Evolutionary conservation across 2,113 vertebrate genomes (phyloP), one percentile per base, ranked within the genome.

Genomic region (Girardinichthys multiradiatus): DNA sequence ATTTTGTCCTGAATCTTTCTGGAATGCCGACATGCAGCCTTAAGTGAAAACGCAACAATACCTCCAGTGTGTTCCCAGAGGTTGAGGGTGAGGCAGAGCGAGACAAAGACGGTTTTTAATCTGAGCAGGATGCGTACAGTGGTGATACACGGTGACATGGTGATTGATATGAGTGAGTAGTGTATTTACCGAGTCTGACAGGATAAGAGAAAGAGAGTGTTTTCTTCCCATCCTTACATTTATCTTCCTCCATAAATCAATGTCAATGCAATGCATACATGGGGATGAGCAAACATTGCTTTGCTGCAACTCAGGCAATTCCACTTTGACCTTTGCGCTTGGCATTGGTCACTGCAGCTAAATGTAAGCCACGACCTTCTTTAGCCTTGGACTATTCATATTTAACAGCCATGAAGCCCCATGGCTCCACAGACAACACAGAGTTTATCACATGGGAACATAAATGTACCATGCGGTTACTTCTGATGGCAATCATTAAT

Each of bases 131-230:
- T 93, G 77, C 80, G 68, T 89, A 86, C 86, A 87, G 86, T 86
- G 83, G 87, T 86, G 86, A 93, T 94, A 93, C 91, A 67, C 81
- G 84, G 74, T 91, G 94, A 94, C 94, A 92, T 59, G 45, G 91
- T 94, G 93, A 95, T 94, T 92, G 93, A 95, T 94, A 93, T 93
- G 91, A 93, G 90, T 89, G 91, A 93, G 91, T 81, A 86, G 85
- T 85, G 89, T 93, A 94, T 94, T 94, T 94, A 94, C 92, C 74
- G 87, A 92, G 91, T 86, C 91, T 93, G 94, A 94, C 89, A 85
- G 91, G 88, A 89, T 87, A 88, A 88, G 90, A 92, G 90, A 94
- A 94, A 92, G 88, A 92, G 87, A 93, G 90, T 90, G 91, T 93
- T 94, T 94, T 93, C 90, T 90, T 90, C 86, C 92, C 87, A 91